Evolutionary conservation across 2,797 vertebrate genomes (phyloP), one percentile per base, ranked within the genome.

Genomic region (Champsocephalus gunnari): DNA sequence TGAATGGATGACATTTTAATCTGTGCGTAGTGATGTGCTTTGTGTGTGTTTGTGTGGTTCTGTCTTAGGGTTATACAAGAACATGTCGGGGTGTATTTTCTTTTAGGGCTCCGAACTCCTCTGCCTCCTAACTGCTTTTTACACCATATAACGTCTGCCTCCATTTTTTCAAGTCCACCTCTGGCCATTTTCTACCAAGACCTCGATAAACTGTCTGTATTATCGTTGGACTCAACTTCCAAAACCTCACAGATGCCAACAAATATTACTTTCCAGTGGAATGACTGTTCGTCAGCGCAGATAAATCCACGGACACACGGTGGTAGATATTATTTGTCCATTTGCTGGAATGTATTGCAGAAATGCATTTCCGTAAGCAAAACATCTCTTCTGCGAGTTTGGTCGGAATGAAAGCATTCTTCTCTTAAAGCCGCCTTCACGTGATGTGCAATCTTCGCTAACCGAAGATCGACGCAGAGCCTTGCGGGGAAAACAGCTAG

Each of bases 1-100:
- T 90, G 88, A 90, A 87, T 56, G 81, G 67, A 81, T 75, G 72
- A 75, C 54, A 53, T 87, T 87, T 85, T 80, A 80, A 79, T 48
- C 19, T 47, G 84, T 90, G 79, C 72, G 65, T 87, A 74, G 84
- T 88, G 71, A 83, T 12, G 84, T 88, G 75, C 64, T 70, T 77
- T 51, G 75, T 87, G 76, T 81, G 69, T 81, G 72, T 86, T 76
- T 73, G 81, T 84, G 80, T 77, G 88, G 47, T 86, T 90, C 77
- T 89, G 87, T 88, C 64, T 67, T 77, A 71, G 79, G 83, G 80
- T 81, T 84, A 12, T 84, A 68, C 73, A 70, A 60, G 41, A 75
- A 77, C 58, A 19, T 41, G 65, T 67, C 38, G 1, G 50, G 55
- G 45, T 14, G 10, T 13, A 13, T 44, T 69, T 61, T 72, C 61